A percentile compares a stretch with the other conserved stretches of the same genome.
Evolutionary conservation across 2,888 invertebrate genomes (phyloP).

Genomic region (Seira ritae): DNA sequence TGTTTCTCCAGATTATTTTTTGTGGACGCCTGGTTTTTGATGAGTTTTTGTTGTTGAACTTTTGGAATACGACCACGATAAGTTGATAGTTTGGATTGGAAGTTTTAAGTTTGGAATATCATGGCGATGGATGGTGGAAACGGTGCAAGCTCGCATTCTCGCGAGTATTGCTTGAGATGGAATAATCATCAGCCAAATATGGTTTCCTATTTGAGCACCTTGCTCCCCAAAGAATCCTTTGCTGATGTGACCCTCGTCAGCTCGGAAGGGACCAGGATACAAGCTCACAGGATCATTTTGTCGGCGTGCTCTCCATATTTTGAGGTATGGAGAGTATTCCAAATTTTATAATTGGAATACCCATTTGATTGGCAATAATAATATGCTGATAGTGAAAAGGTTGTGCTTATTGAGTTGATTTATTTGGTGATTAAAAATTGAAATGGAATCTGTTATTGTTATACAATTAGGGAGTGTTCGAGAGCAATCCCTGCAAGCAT

Average conservation of each 20-base stretch:
- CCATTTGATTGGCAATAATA: neutral
- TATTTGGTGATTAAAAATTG: neutral
- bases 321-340: constrained; percentile 82
- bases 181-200: constrained; percentile 96
- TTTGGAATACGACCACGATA: neutral
- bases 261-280: constrained; percentile 91
- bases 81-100: neutral
- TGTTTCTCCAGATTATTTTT: no score
- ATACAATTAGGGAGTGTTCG: constrained; percentile 73
- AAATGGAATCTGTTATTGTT: constrained; percentile 1
- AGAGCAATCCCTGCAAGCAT: constrained; percentile 75
- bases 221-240: constrained; percentile 88
- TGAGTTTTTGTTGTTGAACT: no score
- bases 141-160: constrained; percentile 40
- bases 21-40: no score
- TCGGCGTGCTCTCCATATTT: constrained; percentile 96
- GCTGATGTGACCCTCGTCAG: constrained; percentile 91
- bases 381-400: neutral
- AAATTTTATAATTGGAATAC: neutral
- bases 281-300: constrained; percentile 92
- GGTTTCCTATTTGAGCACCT: constrained; percentile 90
- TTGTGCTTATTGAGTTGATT: neutral
- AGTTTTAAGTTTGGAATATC: neutral
- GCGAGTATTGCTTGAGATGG: constrained; percentile 88
- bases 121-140: constrained; percentile 44